Percentiles rank a stretch among this genome's conserved stretches.
Conservation (phyloP, 2,113 vertebrate genomes). For the Seriola aureovittata region DNA sequence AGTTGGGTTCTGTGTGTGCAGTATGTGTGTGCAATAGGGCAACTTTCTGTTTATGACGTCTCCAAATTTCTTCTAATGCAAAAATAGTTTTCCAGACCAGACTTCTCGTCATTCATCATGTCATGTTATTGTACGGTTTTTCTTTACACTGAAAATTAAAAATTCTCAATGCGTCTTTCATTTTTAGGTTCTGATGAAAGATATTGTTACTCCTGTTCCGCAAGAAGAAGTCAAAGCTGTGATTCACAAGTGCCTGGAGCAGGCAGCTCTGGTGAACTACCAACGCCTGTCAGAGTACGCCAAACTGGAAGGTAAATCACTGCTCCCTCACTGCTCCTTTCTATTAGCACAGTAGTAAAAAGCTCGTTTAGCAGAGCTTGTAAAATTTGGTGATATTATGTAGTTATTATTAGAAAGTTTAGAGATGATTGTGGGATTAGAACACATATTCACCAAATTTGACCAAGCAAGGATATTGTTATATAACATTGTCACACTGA, state of each 20-base stretch:
- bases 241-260: conserved; percentile 97
- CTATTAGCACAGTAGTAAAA: neutral
- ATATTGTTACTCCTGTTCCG: conserved; percentile 95
- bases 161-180: conserved; percentile 18
- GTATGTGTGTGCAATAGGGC: too few relatives aligned
- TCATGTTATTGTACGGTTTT: neutral
- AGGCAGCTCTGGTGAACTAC: conserved; percentile 98
- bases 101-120: neutral
- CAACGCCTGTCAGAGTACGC: conserved; percentile 98
- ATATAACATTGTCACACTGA: too few relatives aligned
- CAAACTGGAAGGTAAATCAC: conserved; percentile 96
- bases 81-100: neutral
- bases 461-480: neutral
- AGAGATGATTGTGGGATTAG: neutral
- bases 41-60: neutral
- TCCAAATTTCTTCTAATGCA: neutral
- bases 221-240: conserved; percentile 98
- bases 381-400: neutral
- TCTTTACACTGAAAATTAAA: too few relatives aligned
- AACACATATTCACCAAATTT: neutral
- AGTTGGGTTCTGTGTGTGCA: too few relatives aligned
- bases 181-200: conserved; percentile 98
- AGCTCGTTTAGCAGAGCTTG: neutral
- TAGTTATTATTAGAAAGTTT: neutral
- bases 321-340: neutral